These are phyloP conservation scores for Phaenicophaeus curvirostris DNA, from an alignment of 2,797 vertebrate genomes.

Conservation along the genomic window DNA sequence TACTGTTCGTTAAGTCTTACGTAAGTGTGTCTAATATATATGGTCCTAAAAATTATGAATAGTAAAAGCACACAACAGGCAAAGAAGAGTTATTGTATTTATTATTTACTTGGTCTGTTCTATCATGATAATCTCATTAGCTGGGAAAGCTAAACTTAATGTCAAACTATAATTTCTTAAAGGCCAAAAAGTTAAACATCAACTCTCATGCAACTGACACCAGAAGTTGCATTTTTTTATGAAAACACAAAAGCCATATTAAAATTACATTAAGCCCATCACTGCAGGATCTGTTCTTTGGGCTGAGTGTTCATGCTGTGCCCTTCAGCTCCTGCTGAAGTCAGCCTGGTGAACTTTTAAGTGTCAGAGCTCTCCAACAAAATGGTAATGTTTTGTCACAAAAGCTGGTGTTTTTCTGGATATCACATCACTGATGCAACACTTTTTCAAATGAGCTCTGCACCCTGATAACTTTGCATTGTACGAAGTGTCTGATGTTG, in stretches of 20 bases:
- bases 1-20: conserved; percentile 86
- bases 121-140: conserved; percentile 81
- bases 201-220: conserved; percentile 66
- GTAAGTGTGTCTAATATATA: conserved; percentile 85
- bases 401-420: neutral
- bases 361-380: neutral
- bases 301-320: neutral
- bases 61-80: conserved; percentile 80
- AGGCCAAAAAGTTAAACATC: conserved; percentile 77
- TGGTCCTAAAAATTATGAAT: conserved; percentile 83
- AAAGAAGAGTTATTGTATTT: conserved; percentile 83
- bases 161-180: conserved; percentile 79
- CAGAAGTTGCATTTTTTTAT: conserved; percentile 39
- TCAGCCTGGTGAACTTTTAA: neutral
- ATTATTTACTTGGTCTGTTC: conserved; percentile 79
- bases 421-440: neutral
- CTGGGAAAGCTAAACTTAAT: conserved; percentile 75
- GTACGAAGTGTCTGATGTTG: fast-evolving
- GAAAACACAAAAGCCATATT: conserved; percentile 41
- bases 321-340: neutral
- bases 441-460: fast-evolving
- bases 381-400: neutral
- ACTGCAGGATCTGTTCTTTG: neutral
- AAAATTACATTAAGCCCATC: neutral
- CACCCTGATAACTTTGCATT: fast-evolving